phyloP scores from a whole-genome alignment of 2,888 invertebrate species.

The Synergus gifuensis region DNA sequence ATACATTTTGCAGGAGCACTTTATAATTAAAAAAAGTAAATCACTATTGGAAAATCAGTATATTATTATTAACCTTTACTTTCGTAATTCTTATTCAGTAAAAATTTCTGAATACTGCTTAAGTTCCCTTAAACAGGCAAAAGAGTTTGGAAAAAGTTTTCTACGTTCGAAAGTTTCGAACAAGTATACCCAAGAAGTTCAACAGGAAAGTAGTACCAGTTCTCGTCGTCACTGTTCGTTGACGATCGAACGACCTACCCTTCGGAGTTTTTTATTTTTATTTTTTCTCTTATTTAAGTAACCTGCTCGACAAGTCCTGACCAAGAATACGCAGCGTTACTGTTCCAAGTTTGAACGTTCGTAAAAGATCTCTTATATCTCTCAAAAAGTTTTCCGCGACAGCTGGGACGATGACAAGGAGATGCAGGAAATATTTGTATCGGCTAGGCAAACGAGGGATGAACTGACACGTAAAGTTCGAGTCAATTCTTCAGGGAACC shows the following conservation, averaged over 20 bases:
- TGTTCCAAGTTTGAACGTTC: slow-evolving; percentile 47
- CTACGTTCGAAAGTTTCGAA: slow-evolving; percentile 22
- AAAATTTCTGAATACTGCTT: slow-evolving; percentile 25
- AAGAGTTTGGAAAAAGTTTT: slow-evolving; percentile 18
- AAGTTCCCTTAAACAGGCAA: slow-evolving; percentile 25
- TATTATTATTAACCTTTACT: too few species aligned
- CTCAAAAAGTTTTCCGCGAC: slow-evolving; percentile 53
- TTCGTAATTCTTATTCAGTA: background rate
- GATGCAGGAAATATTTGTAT: slow-evolving; percentile 50
- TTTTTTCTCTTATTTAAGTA: slow-evolving; percentile 25
- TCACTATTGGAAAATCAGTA: too few species aligned
- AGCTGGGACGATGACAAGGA: slow-evolving; percentile 52
- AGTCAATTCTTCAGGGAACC: slow-evolving; percentile 38
- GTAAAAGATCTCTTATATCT: slow-evolving; percentile 52
- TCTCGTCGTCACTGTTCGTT: slow-evolving; percentile 34
- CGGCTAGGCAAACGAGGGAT: slow-evolving; percentile 43
- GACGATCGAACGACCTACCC: slow-evolving; percentile 27
- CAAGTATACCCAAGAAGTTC: slow-evolving; percentile 33
- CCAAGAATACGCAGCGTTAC: slow-evolving; percentile 3
- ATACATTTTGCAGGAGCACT: too few species aligned
- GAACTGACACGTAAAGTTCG: slow-evolving; percentile 28
- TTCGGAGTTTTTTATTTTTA: background rate
- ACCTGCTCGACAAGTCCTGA: slow-evolving; percentile 20
- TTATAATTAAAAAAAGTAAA: too few species aligned
- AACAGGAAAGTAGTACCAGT: slow-evolving; percentile 31